Evolutionary conservation across 1,140 invertebrate genomes (phyloP).

Genomic region (Popillia japonica): DNA sequence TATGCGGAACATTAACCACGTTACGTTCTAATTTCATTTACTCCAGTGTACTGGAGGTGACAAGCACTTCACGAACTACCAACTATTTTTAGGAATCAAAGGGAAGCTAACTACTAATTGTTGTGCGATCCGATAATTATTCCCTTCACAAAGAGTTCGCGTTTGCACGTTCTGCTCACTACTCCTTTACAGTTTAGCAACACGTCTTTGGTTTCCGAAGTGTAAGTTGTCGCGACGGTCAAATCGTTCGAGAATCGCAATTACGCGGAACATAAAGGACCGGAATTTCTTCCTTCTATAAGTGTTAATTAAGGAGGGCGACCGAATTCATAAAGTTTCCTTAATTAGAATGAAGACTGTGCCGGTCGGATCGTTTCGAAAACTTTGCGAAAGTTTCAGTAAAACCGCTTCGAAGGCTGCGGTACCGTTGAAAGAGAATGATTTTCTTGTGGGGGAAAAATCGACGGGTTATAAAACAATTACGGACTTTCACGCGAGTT

Average conservation of each 20-base stretch:
- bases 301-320: conserved; percentile 31
- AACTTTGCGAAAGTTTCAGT: conserved; percentile 11
- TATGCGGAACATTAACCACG: too few species aligned
- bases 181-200: neutral
- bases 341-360: conserved; percentile 32
- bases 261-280: conserved; percentile 31
- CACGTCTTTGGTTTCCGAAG: conserved; percentile 29
- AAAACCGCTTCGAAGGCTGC: conserved; percentile 15
- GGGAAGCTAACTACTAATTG: neutral
- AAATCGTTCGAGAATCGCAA: conserved; percentile 34
- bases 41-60: neutral
- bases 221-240: conserved; percentile 24
- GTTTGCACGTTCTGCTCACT: neutral
- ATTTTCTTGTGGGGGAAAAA: conserved; percentile 25
- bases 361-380: conserved; percentile 30
- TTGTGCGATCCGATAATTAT: neutral
- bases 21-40: too few species aligned
- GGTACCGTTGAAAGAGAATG: conserved; percentile 8
- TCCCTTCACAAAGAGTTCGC: neutral
- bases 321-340: conserved; percentile 30
- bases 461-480: conserved; percentile 26
- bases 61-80: neutral
- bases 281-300: conserved; percentile 33
- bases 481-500: conserved; percentile 1
- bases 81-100: neutral